Evolutionary conservation across 2,888 invertebrate species (phyloP), one percentile per base, ranked within the genome.

Genomic region (Apodemia zela): DNA sequence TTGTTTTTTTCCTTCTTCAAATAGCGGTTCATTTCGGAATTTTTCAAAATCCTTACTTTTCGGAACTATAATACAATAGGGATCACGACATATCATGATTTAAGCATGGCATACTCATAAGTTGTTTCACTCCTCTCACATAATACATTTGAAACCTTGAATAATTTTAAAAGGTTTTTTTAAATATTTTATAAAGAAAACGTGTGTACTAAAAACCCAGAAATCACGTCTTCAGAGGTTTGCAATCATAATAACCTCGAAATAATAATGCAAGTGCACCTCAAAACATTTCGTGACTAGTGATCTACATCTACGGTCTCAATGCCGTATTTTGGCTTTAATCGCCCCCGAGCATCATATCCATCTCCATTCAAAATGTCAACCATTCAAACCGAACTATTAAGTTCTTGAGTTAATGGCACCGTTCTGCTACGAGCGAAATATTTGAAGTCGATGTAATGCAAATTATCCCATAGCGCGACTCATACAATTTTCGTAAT

Each of bases 291-390:
- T 54, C 57, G 21, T 61, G 61, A 42, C 45, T 63, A 38, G 60
- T 51, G 62, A 65, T 65, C 60, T 62, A 45, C 45, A 60, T 63
- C 62, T 65, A 57, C 18, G 47, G 25, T 62, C 63, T 67, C 64
- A 65, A 21, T 17, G 51, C 47, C 59, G 25, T 51, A 54, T 67
- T 65, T 65, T 62, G 25, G 62, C 15, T 49, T 66, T 59, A 67
- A 66, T 65, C 59, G 63, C 65, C 61, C 54, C 61, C 65, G 54
- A 62, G 61, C 61, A 17, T 61, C 63, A 63, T 65, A 68, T 68
- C 63, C 65, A 66, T 69, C 67, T 67, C 66, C 69, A 65, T 69
- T 64, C 60, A 59, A 67, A 67, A 65, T 60, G 66, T 64, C 69
- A 67, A 60, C 66, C 61, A 45, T 63, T 62, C 63, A 59, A 66